These are phyloP conservation scores for Chorisops tibialis DNA, from an alignment of 2,888 invertebrate species.

Conservation along the genomic window DNA sequence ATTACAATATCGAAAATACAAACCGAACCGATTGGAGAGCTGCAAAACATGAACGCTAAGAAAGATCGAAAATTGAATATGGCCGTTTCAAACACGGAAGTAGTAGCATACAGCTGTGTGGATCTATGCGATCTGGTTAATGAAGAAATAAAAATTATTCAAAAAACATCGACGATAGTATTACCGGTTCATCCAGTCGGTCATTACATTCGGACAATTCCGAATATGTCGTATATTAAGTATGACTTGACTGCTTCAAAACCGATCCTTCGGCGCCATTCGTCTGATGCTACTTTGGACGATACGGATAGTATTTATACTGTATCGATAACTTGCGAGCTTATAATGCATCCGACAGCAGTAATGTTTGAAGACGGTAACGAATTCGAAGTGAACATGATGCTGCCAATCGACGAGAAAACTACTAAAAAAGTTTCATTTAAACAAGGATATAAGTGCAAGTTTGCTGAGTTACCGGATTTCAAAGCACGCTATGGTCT, in stretches of 20 bases:
- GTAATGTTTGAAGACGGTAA: background rate
- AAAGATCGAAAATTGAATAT: too few species aligned
- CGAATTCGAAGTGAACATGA: background rate
- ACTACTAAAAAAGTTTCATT: background rate
- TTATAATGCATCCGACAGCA: constrained; percentile 3
- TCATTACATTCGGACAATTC: background rate
- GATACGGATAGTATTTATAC: background rate
- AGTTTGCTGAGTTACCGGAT: background rate
- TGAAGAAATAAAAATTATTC: background rate
- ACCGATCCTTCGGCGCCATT: background rate
- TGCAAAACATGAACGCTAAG: too few species aligned
- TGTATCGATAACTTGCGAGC: constrained; percentile 15
- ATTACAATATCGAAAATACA: constrained; percentile 7
- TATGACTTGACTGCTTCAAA: constrained; percentile 8
- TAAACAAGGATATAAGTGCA: constrained; percentile 10
- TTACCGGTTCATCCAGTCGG: background rate
- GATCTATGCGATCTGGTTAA: constrained; percentile 3
- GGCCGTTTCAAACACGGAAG: background rate
- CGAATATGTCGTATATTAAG: constrained; percentile 17
- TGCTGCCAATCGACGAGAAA: background rate
- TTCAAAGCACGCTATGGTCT: background rate
- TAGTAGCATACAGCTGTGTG: background rate
- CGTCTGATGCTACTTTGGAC: too few species aligned
- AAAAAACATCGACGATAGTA: background rate
- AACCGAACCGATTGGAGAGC: too few species aligned